These are phyloP conservation scores for Campoplex nolae DNA, from an alignment of 2,888 invertebrate species.

Conservation along the genomic window DNA sequence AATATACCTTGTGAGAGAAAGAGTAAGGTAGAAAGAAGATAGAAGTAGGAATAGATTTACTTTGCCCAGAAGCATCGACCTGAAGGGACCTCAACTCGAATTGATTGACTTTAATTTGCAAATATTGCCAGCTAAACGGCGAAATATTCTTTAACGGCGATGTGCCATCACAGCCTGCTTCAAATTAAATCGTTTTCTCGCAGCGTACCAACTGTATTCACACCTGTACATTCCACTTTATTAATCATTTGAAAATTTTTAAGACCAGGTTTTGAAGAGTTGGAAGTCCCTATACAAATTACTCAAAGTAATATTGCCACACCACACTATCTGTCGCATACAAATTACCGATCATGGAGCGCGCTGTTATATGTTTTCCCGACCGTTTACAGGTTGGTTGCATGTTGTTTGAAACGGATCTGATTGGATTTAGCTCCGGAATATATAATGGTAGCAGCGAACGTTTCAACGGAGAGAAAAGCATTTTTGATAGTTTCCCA, in stretches of 20 bases:
- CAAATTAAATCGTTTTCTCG: conserved; percentile 51
- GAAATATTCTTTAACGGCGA: conserved; percentile 69
- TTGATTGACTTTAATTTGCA: conserved; percentile 76
- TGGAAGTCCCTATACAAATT: too few species aligned
- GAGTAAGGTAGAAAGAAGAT: neutral
- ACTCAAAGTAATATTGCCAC: too few species aligned
- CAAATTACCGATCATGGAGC: too few species aligned
- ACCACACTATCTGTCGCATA: too few species aligned
- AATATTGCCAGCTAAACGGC: conserved; percentile 71
- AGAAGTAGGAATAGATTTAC: conserved; percentile 32
- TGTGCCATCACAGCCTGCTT: conserved; percentile 43
- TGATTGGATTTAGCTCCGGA: too few species aligned
- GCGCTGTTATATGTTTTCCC: too few species aligned
- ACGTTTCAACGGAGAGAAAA: too few species aligned
- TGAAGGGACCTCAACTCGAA: conserved; percentile 47
- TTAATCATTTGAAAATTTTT: neutral
- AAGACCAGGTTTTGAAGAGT: too few species aligned
- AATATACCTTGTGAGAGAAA: conserved; percentile 66
- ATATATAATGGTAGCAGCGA: too few species aligned
- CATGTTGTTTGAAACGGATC: too few species aligned
- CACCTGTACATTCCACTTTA: neutral
- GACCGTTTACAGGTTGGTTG: too few species aligned
- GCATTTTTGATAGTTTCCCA: too few species aligned
- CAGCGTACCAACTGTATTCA: neutral
- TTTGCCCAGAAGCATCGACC: conserved; percentile 25